These are phyloP conservation scores for Brachyalestes nurse DNA, from an alignment of 2,797 vertebrate genomes.

Conservation along the genomic window DNA sequence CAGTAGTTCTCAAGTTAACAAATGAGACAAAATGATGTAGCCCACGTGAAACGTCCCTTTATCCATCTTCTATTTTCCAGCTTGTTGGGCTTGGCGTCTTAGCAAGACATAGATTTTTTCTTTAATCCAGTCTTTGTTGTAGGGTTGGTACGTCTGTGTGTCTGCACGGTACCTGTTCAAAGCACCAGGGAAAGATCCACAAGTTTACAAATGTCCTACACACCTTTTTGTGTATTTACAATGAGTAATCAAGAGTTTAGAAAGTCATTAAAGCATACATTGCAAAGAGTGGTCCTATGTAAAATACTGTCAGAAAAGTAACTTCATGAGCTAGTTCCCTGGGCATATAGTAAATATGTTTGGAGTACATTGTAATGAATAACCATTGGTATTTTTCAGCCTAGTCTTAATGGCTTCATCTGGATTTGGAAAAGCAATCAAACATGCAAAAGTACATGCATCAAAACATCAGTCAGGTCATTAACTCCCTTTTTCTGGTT, in stretches of 20 bases:
- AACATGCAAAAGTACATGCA: not conserved
- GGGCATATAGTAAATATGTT: not conserved
- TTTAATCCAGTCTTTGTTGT: constrained; percentile 99
- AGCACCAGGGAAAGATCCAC: not conserved
- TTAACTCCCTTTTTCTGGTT: too few species aligned
- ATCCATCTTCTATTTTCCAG: constrained; percentile 81
- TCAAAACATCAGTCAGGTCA: too few species aligned
- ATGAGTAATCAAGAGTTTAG: not conserved
- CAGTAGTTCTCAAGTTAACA: constrained; percentile 32
- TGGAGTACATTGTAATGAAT: not conserved
- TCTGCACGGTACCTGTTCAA: constrained; percentile 91
- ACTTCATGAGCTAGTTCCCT: not conserved
- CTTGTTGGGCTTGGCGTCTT: constrained; percentile 95
- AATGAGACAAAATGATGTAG: constrained; percentile 23
- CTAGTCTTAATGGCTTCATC: not conserved
- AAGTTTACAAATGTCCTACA: not conserved
- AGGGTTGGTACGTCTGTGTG: constrained; percentile 97
- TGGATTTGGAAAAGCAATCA: not conserved
- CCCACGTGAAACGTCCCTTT: constrained; percentile 12
- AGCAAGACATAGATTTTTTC: constrained; percentile 98
- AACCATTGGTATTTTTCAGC: too few species aligned
- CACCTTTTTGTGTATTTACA: not conserved
- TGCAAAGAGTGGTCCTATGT: not conserved
- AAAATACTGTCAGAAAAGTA: not conserved
- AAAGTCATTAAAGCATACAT: not conserved